These are phyloP conservation scores for Zele albiditarsus DNA, from an alignment of 2,888 invertebrate species.

Conservation along the genomic window DNA sequence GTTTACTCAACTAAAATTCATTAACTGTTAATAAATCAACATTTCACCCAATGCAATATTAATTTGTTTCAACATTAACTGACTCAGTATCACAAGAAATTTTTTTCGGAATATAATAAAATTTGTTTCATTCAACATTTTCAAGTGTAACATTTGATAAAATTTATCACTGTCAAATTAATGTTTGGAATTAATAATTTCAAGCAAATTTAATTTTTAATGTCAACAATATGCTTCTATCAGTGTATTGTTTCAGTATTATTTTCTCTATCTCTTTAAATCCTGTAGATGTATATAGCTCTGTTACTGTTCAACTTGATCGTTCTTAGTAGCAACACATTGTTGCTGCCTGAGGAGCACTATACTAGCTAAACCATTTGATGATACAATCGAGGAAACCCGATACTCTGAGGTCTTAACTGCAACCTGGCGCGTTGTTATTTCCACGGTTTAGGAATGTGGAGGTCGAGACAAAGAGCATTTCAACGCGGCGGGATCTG, in stretches of 20 bases:
- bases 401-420: constrained; percentile 63
- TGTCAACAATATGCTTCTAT: too few relatives aligned
- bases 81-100: too few relatives aligned
- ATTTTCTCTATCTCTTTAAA: not conserved
- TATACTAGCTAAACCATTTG: constrained; percentile 38
- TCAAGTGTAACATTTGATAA: too few relatives aligned
- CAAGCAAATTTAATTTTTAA: too few relatives aligned
- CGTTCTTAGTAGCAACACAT: constrained; percentile 4
- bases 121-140: too few relatives aligned
- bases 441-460: constrained; percentile 63
- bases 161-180: too few relatives aligned
- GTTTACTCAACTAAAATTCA: too few relatives aligned
- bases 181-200: too few relatives aligned
- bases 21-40: too few relatives aligned
- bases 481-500: constrained; percentile 17
- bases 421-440: constrained; percentile 58
- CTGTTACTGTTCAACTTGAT: not conserved
- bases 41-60: too few relatives aligned
- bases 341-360: constrained; percentile 27
- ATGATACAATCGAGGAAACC: constrained; percentile 48
- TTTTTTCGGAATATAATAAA: too few relatives aligned
- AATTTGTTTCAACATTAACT: too few relatives aligned
- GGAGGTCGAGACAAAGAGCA: constrained; percentile 59
- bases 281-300: not conserved
- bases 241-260: not conserved